phyloP scores from a whole-genome alignment of 37 sponge, comb jelly and placozoan species.

The Halisarca cf. caerulea region DNA sequence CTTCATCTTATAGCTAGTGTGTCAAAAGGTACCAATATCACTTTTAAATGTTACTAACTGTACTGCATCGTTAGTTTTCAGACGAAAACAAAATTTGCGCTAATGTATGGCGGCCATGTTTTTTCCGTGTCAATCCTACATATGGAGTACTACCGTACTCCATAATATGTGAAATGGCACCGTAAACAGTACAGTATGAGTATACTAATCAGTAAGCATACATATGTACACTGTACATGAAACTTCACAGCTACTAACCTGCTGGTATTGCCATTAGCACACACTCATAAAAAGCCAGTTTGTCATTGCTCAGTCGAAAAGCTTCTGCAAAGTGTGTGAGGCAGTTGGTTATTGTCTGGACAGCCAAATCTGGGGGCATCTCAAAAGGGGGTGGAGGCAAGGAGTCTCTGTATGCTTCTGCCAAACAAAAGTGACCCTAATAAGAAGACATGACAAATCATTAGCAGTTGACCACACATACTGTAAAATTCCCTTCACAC shows the following conservation, averaged over 20 bases:
- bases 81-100: too few relatives aligned
- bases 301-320: conserved; percentile 2
- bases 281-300: conserved; percentile 4
- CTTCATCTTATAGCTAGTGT: too few relatives aligned
- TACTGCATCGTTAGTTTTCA: too few relatives aligned
- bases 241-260: too few relatives aligned
- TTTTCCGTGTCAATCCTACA: too few relatives aligned
- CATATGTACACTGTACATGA: not conserved
- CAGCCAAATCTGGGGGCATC: not conserved
- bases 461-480: not conserved
- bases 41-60: too few relatives aligned
- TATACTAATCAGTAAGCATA: not conserved
- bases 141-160: too few relatives aligned
- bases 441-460: not conserved
- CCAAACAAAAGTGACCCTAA: not conserved
- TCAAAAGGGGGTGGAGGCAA: not conserved
- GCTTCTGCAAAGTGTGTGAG: conserved; percentile 12
- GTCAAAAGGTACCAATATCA: too few relatives aligned
- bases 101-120: too few relatives aligned
- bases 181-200: not conserved
- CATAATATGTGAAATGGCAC: not conserved
- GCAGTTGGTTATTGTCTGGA: not conserved
- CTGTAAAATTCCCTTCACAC: too few relatives aligned
- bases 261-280: not conserved
- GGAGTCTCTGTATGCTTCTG: not conserved